Evolutionary conservation across 2,113 vertebrate species (phyloP), one percentile per base, ranked within the genome.

Genomic region (Takifugu flavidus): DNA sequence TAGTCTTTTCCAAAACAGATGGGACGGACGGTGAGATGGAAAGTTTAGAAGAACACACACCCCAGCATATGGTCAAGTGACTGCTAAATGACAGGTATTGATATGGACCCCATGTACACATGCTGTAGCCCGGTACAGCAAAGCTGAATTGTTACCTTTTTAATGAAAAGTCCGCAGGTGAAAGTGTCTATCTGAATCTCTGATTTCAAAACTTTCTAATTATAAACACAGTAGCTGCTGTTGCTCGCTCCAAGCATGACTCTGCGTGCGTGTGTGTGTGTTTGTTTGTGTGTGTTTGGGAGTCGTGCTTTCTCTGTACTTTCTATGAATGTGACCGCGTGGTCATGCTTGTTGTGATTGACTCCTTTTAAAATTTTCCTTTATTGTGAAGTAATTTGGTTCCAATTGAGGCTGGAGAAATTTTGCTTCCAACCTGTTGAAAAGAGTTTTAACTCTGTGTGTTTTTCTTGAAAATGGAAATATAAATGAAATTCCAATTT

Each of bases 131-230:
- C 25, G 15, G 1, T 7, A 58, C 2, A 14, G 42, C 49, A 55
- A 55, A 46, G 59, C 34, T 58, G 27, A 62, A 69, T 65, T 64
- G 59, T 78, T 51, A 67, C 54, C 25, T 51, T 73, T 67, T 56
- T 46, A 63, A 56, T 74, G 66, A 72, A 75, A 68, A 85, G 72
- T 57, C 61, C 81, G 75, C 80, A 85, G 87, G 82, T 89, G 78
- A 78, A 84, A 65, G 79, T 78, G 65, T 70, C 59, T 53, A 46
- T 68, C 64, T 7, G 1, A 68, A 79, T 85, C 77, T 86, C 79
- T 64, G 74, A 79, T 87, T 89, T 85, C 84, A 86, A 87, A 89
- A 86, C 80, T 80, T 56, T 83, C 87, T 89, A 89, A 87, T 82
- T 84, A 85, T 89, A 89, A 65, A 84, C 82, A 59, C 81, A 78